Conservation (phyloP, 2,797 vertebrate species). For the Cossypha dichroa region DNA sequence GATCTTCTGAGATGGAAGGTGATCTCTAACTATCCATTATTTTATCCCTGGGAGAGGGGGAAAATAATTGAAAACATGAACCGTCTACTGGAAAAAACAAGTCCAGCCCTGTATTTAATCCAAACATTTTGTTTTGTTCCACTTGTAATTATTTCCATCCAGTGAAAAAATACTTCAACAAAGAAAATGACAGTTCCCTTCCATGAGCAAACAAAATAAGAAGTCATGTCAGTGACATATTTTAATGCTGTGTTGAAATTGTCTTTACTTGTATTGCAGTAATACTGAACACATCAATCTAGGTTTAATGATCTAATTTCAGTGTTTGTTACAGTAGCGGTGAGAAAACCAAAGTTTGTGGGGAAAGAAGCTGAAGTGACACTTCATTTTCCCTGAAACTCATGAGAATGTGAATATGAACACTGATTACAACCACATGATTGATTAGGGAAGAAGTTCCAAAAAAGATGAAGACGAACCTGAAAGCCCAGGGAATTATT, state of each 20-base stretch:
- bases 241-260: conserved; percentile 1
- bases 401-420: neutral
- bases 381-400: neutral
- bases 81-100: conserved; percentile 43
- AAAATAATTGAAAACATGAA: conserved; percentile 34
- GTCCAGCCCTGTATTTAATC: conserved; percentile 38
- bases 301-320: neutral
- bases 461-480: neutral
- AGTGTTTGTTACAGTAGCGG: neutral
- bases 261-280: conserved; percentile 13
- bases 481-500: neutral
- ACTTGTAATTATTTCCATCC: conserved; percentile 55
- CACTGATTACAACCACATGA: neutral
- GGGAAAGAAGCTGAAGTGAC: neutral
- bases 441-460: neutral
- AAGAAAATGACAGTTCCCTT: conserved; percentile 2
- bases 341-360: neutral
- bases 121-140: conserved; percentile 49
- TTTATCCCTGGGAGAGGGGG: neutral
- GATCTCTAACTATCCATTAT: neutral
- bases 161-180: conserved; percentile 30
- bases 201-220: neutral
- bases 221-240: neutral
- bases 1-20: neutral
- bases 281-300: neutral